Conservation (phyloP, 1,140 invertebrate species). For the Octopus bimaculoides region DNA sequence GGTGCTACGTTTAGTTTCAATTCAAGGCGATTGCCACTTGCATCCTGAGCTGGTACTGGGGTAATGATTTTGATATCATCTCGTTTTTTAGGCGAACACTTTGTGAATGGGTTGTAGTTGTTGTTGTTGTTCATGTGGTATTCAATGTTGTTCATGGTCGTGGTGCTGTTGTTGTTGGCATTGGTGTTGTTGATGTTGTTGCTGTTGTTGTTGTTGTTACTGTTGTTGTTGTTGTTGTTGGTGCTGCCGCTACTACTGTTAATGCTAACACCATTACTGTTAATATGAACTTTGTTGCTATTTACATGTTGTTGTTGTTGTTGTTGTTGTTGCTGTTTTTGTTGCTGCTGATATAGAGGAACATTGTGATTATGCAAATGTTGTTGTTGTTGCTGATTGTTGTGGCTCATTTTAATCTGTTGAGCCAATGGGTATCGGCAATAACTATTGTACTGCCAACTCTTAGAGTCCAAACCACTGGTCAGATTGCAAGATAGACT, state of each 20-base stretch:
- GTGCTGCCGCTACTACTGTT: neutral
- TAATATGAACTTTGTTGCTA: neutral
- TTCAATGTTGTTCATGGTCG: neutral
- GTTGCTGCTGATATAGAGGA: neutral
- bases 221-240: neutral
- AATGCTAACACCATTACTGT: neutral
- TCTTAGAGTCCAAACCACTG: slow-evolving; percentile 24
- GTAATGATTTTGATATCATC: slow-evolving; percentile 36
- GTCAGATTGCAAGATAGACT: slow-evolving; percentile 34
- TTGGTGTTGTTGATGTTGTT: neutral
- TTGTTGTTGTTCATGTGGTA: slow-evolving; percentile 1
- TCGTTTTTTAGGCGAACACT: slow-evolving; percentile 5
- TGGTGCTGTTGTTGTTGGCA: neutral
- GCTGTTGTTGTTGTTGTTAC: neutral
- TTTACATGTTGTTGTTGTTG: neutral
- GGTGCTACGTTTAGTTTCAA: slow-evolving; percentile 33
- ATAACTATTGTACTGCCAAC: slow-evolving; percentile 21
- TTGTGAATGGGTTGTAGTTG: slow-evolving; percentile 29
- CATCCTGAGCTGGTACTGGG: slow-evolving; percentile 36
- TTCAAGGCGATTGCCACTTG: slow-evolving; percentile 39
- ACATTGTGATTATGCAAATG: too few relatives aligned
- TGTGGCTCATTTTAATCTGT: neutral
- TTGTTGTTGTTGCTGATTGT: neutral
- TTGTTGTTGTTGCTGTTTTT: slow-evolving; percentile 4
- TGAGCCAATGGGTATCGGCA: slow-evolving; percentile 12